phyloP scores from a whole-genome alignment of 2,888 invertebrate species.

The Sarcophaga rosellei region DNA sequence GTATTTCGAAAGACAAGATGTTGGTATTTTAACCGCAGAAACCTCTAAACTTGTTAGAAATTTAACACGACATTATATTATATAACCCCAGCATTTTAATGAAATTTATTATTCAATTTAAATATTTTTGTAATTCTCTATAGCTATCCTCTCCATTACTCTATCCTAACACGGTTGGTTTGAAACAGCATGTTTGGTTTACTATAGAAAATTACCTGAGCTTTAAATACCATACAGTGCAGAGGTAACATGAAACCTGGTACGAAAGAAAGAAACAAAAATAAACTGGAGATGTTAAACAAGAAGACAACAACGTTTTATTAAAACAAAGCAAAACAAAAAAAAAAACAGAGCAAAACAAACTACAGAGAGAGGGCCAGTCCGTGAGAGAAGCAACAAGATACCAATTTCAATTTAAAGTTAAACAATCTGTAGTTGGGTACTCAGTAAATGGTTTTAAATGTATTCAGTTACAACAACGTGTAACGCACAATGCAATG shows the following conservation, averaged over 20 bases:
- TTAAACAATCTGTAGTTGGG: constrained; percentile 33
- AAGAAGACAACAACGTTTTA: background rate
- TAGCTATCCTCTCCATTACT: too few relatives aligned
- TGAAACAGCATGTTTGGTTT: background rate
- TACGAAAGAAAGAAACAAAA: background rate
- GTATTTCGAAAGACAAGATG: constrained; percentile 22
- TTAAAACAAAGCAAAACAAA: background rate
- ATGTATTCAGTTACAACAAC: background rate
- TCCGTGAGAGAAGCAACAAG: background rate
- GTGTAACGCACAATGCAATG: too few relatives aligned
- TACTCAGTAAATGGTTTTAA: constrained; percentile 29
- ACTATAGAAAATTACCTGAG: constrained; percentile 12
- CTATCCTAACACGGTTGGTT: too few relatives aligned
- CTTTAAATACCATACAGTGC: background rate
- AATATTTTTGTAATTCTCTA: constrained; percentile 18
- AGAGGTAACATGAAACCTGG: background rate
- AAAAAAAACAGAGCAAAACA: too few relatives aligned
- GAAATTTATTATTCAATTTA: constrained; percentile 66
- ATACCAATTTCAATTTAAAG: constrained; percentile 37
- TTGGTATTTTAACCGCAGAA: constrained; percentile 54
- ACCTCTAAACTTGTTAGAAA: constrained; percentile 58
- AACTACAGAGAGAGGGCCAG: too few relatives aligned
- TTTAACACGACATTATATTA: constrained; percentile 64
- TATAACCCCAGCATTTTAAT: constrained; percentile 38
- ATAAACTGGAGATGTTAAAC: background rate